phyloP scores from a whole-genome alignment of 37 sponge, comb jelly and placozoan genomes.

The Spongia lamella region DNA sequence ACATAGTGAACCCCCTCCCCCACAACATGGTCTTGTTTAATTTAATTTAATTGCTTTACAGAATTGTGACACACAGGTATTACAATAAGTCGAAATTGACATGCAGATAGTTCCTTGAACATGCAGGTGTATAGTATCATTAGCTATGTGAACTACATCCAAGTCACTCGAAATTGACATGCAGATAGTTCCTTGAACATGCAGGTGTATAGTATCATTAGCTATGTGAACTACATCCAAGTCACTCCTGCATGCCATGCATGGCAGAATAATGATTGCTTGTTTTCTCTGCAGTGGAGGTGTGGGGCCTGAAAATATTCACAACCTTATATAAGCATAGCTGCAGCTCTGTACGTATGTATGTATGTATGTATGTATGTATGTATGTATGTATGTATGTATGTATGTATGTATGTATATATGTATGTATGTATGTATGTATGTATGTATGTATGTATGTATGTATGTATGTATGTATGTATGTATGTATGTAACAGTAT shows the following conservation, averaged over 20 bases:
- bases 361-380: slow-evolving; percentile 6
- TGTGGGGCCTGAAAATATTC: slow-evolving; percentile 19
- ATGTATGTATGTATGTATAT: slow-evolving; percentile 34
- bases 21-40: too few species aligned
- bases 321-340: neutral
- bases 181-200: neutral
- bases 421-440: slow-evolving; percentile 41
- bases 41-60: too few species aligned
- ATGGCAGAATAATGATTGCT: slow-evolving; percentile 59
- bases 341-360: neutral
- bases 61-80: too few species aligned
- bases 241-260: slow-evolving; percentile 41
- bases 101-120: neutral
- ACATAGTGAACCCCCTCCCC: too few species aligned
- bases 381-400: too few species aligned
- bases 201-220: neutral
- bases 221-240: neutral
- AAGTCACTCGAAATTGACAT: neutral
- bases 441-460: slow-evolving; percentile 30
- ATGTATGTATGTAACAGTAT: neutral
- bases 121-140: neutral
- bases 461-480: slow-evolving; percentile 18
- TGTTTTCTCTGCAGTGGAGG: slow-evolving; percentile 68
- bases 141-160: neutral
- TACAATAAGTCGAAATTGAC: neutral